Evolutionary conservation across 2,113 vertebrate genomes (phyloP).

Genomic region (Melanerpes formicivorus): DNA sequence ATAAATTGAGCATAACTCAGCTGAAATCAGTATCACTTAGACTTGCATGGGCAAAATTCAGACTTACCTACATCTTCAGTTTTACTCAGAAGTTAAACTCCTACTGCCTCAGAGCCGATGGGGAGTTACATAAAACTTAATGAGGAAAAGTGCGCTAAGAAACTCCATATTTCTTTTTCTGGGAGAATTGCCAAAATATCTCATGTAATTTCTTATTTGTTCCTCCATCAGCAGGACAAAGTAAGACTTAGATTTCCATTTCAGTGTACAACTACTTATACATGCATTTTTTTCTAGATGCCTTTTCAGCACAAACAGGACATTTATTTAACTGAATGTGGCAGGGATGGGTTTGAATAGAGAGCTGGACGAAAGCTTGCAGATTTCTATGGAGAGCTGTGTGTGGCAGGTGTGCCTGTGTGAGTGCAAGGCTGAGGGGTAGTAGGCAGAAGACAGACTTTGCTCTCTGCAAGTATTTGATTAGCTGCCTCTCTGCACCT

Average conservation of each 20-base stretch:
- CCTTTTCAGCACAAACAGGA: neutral
- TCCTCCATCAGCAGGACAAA: neutral
- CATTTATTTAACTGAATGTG: neutral
- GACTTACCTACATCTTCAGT: neutral
- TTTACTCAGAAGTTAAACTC: neutral
- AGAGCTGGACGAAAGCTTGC: neutral
- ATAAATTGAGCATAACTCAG: neutral
- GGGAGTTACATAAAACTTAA: neutral
- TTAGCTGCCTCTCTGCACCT: neutral
- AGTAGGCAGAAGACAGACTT: neutral
- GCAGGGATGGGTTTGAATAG: neutral
- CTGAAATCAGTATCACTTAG: neutral
- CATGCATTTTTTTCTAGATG: neutral
- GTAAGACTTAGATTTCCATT: neutral
- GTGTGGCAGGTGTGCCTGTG: rapidly evolving
- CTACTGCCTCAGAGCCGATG: neutral
- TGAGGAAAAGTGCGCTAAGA: neutral
- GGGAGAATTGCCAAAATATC: neutral
- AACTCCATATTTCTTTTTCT: neutral
- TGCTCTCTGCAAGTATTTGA: neutral
- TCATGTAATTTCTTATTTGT: neutral
- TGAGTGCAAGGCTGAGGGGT: neutral
- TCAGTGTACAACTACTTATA: neutral
- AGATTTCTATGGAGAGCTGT: neutral
- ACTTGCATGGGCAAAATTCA: neutral